Base-by-base conservation (phyloP, 2,888 invertebrate species). In the Dorcus parallelipipedus region DNA sequence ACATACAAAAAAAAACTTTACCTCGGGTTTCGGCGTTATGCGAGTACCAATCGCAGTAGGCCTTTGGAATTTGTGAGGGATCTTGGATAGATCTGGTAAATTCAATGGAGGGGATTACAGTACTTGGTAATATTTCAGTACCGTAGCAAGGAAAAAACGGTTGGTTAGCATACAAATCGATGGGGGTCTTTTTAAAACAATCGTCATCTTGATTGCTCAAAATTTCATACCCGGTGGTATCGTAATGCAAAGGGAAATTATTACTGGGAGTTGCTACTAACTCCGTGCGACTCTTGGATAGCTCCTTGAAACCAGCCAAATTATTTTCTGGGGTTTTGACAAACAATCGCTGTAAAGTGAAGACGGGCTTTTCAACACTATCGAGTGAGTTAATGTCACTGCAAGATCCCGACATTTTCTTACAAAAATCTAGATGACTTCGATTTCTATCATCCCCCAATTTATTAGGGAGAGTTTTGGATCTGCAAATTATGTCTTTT, bases 31-130 rank as follows among this genome's bases (percentile, higher is more conserved):
- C 61, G 68, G 65, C 41, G 54, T 49, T 60, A 65, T 73, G 71
- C 57, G 70, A 64, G 59, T 75, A 68, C 78, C 78, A 79, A 73
- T 78, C 76, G 69, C 78, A 79, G 72, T 79, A 79, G 58, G 76
- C 78, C 61, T 72, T 65, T n/a, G 76, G 74, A 50, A 74, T 66
- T 61, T 64, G 59, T 20, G 65, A 64, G 54, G 58, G 60, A 61
- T 68, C 63, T 40, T 49, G 60, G 53, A 67, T 64, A 10, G 23
- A 49, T 45, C 38, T 47, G 23, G 45, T 58, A 38, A 66, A 66
- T 59, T 67, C 65, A n/a, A 62, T 67, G 14, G 59, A 62, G 45
- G 26, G 64, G 61, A 54, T 61, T 63, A 14, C 40, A 20, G 9
- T 20, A 20, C 3, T 2, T 20, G 9, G 23, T 41, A 9, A 8